phyloP scores from a whole-genome alignment of 2,113 vertebrate species.

The Hirundichthys speculiger region DNA sequence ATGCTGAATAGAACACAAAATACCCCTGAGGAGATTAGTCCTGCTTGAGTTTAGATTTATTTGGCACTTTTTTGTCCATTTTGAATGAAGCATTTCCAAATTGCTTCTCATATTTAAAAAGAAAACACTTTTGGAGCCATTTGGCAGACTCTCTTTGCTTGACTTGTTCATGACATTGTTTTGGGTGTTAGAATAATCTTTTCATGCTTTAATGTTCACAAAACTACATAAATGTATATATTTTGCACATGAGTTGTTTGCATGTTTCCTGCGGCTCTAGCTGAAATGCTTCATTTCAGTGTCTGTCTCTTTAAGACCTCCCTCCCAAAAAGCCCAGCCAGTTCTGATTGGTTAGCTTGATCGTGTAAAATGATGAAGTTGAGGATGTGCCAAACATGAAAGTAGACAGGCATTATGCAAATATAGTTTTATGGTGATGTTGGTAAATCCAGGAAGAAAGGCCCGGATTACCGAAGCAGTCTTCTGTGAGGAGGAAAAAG shows the following conservation, averaged over 20 bases:
- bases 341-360: neutral
- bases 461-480: too few species aligned
- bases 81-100: conserved; percentile 20
- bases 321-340: neutral
- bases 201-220: too few species aligned
- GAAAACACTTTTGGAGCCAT: neutral
- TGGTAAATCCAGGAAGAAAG: too few species aligned
- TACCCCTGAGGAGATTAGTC: conserved; percentile 36
- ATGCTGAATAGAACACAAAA: conserved; percentile 26
- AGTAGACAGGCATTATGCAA: too few species aligned
- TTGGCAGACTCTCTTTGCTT: too few species aligned
- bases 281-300: neutral
- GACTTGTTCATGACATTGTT: too few species aligned
- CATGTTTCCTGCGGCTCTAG: neutral
- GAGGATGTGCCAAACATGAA: too few species aligned
- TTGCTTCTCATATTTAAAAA: conserved; percentile 1
- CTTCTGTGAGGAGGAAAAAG: too few species aligned
- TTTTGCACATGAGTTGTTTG: neutral
- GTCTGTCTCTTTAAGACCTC: neutral
- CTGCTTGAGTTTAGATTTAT: conserved; percentile 34
- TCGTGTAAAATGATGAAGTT: too few species aligned
- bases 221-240: too few species aligned
- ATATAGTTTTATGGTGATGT: too few species aligned
- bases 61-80: neutral
- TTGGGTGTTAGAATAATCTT: too few species aligned